Percentiles rank a stretch among this genome's conserved stretches.
phyloP scores from a whole-genome alignment of 2,888 invertebrate species.

The Drosophila mulleri region DNA sequence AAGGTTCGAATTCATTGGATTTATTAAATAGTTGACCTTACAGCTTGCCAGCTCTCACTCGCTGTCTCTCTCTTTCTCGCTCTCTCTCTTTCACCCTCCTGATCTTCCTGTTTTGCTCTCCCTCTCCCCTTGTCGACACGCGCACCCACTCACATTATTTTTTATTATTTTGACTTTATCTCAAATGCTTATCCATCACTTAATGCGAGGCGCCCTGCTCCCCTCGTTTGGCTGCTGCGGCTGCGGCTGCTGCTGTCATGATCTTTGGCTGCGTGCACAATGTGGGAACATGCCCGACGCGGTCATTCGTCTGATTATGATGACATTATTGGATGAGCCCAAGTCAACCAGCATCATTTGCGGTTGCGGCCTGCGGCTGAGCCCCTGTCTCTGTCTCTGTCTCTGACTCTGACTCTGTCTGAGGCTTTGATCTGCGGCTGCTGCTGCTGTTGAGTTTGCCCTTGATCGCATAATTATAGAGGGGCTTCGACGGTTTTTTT shows the following conservation, averaged over 20 bases:
- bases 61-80: neutral
- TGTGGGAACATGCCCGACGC: constrained; percentile 62
- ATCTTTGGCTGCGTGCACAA: constrained; percentile 29
- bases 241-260: constrained; percentile 5
- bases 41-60: neutral
- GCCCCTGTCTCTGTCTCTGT: constrained; percentile 13
- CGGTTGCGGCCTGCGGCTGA: constrained; percentile 55
- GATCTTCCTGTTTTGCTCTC: neutral
- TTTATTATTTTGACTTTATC: constrained; percentile 78
- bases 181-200: constrained; percentile 68
- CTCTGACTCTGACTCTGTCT: neutral
- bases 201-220: constrained; percentile 34
- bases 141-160: constrained; percentile 63
- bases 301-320: constrained; percentile 61
- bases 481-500: constrained; percentile 11
- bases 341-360: constrained; percentile 68
- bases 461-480: constrained; percentile 56
- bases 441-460: constrained; percentile 32
- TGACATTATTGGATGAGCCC: constrained; percentile 69
- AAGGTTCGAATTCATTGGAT: constrained; percentile 71
- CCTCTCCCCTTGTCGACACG: constrained; percentile 30
- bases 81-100: neutral
- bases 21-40: constrained; percentile 66
- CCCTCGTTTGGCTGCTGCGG: constrained; percentile 5
- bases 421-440: constrained; percentile 22